Evolutionary conservation across 2,888 invertebrate species (phyloP).

Genomic region (Drosophila prostipennis): DNA sequence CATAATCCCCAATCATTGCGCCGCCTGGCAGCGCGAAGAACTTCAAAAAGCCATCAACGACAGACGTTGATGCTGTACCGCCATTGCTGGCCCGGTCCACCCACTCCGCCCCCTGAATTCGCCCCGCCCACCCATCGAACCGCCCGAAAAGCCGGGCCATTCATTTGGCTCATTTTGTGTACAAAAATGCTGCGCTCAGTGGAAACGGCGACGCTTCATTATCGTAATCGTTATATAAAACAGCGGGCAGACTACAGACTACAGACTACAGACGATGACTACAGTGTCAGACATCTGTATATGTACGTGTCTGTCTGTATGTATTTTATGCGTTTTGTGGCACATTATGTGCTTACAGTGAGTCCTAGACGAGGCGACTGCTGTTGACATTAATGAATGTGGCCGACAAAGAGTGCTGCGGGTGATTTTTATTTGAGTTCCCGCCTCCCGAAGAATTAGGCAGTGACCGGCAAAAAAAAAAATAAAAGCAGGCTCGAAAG

Average conservation of each 20-base stretch:
- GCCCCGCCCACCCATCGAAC: background rate
- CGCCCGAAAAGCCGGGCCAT: slow-evolving; percentile 50
- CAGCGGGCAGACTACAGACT: slow-evolving; percentile 69
- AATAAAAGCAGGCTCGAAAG: slow-evolving; percentile 10
- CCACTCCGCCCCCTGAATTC: background rate
- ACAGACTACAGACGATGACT: slow-evolving; percentile 28
- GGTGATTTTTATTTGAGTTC: slow-evolving; percentile 70
- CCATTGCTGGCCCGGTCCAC: background rate
- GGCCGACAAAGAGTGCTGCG: slow-evolving; percentile 64
- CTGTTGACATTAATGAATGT: slow-evolving; percentile 78
- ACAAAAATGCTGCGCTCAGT: slow-evolving; percentile 76
- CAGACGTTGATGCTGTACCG: slow-evolving; percentile 63
- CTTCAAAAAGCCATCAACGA: slow-evolving; percentile 81
- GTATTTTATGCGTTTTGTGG: slow-evolving; percentile 74
- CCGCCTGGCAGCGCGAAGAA: slow-evolving; percentile 67
- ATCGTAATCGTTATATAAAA: slow-evolving; percentile 80
- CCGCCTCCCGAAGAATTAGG: slow-evolving; percentile 23
- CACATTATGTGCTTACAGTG: slow-evolving; percentile 71
- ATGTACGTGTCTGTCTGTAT: slow-evolving; percentile 38
- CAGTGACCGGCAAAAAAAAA: slow-evolving; percentile 20
- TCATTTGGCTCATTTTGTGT: slow-evolving; percentile 77
- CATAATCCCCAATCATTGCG: slow-evolving; percentile 81
- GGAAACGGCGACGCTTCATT: slow-evolving; percentile 74
- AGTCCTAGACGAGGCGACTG: slow-evolving; percentile 58
- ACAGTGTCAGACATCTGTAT: slow-evolving; percentile 56